These are phyloP conservation scores for Dryococelus australis DNA, from an alignment of 2,888 invertebrate genomes.

Conservation along the genomic window DNA sequence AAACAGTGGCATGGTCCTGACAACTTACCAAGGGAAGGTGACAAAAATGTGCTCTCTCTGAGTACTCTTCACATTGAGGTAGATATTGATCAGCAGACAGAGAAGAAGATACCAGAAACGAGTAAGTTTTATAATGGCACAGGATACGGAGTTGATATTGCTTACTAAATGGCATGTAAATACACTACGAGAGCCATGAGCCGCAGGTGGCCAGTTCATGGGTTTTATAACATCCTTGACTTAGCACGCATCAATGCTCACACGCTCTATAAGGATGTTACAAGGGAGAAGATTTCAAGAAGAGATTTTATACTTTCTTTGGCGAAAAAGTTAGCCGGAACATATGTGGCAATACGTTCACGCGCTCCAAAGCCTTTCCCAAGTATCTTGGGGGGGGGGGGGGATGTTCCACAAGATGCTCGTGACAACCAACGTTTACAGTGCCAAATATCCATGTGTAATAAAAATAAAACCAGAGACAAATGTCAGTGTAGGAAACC, in stretches of 20 bases:
- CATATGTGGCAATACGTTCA: not conserved
- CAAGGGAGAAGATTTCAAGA: not conserved
- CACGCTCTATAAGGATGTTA: not conserved
- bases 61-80: not conserved
- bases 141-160: too few species aligned
- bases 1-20: not conserved
- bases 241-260: not conserved
- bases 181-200: conserved; percentile 1
- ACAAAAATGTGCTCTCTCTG: not conserved
- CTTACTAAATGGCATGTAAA: not conserved
- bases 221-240: too few species aligned
- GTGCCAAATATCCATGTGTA: not conserved
- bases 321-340: not conserved
- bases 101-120: not conserved
- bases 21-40: not conserved
- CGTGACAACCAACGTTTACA: not conserved
- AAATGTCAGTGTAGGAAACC: not conserved
- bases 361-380: not conserved
- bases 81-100: not conserved
- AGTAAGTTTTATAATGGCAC: not conserved
- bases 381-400: not conserved
- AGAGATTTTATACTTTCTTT: not conserved
- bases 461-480: too few species aligned
- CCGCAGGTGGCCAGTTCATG: not conserved
- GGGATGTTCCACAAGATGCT: not conserved